Evolutionary conservation across 2,797 vertebrate species (phyloP), one percentile per base, ranked within the genome.

Genomic region (Poecilia velifera): DNA sequence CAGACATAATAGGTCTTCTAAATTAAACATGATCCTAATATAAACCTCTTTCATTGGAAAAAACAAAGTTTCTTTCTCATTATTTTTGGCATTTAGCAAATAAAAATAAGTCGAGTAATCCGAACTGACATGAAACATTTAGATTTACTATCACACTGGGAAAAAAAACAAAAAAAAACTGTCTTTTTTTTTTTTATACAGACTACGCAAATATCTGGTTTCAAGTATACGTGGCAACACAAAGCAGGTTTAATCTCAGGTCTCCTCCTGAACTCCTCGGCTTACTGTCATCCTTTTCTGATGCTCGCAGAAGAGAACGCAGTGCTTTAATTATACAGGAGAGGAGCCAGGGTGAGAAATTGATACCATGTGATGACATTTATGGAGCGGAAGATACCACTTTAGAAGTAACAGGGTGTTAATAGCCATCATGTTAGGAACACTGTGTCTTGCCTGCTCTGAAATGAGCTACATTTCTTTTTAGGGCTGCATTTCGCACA

Each of bases 361-460:
- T 83, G 82, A 87, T 90, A 88, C 71, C 89, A 90, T 82, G 77
- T 87, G 85, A 91, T 84, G 90, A 92, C 89, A 90, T 86, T 93
- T 88, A 85, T 81, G 74, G 83, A 88, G 77, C 76, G 77, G 82
- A 92, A 88, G 80, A 88, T 79, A 62, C 78, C 87, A 78, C 82
- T 92, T 90, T 55, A 80, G 75, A 83, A 79, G 83, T 83, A 84
- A 77, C 78, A 76, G 68, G 80, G 87, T 80, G 84, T 88, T 87
- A 89, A 88, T 88, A 89, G 79, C 86, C 81, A 76, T 49, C 72
- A 6, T 82, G 82, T 83, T 89, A 80, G 86, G 34, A 87, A 73
- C 77, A 39, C 34, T 64, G 53, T 34, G 71, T 84, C 59, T 76
- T 79, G 57, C 57, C 71, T 76, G 70, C 81, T 87, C 79, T 57